phyloP scores from a whole-genome alignment of 2,888 invertebrate species.

The Agrochola circellaris region DNA sequence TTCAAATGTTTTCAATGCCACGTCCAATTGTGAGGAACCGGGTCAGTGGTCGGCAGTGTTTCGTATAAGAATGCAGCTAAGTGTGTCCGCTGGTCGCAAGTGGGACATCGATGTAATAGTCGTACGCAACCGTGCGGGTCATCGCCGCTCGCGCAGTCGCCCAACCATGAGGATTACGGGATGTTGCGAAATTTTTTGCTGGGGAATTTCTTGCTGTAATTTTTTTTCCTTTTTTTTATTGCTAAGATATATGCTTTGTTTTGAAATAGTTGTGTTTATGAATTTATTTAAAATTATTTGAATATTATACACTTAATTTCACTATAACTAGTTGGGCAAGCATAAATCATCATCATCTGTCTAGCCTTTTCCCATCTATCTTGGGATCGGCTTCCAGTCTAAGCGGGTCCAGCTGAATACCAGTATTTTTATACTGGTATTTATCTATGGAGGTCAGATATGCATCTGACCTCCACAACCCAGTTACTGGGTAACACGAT shows the following conservation, averaged over 20 bases:
- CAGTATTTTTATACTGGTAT: too few relatives aligned
- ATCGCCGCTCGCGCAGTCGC: constrained; percentile 62
- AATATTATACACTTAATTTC: neutral
- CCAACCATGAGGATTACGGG: constrained; percentile 63
- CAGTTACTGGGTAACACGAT: too few relatives aligned
- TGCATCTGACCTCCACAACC: too few relatives aligned
- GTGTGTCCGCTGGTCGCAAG: constrained; percentile 69
- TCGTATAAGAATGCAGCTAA: constrained; percentile 68
- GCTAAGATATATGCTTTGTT: neutral
- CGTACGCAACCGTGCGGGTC: constrained; percentile 77
- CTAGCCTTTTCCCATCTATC: too few relatives aligned
- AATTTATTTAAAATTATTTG: neutral
- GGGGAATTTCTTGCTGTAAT: constrained; percentile 20
- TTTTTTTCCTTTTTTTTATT: constrained; percentile 1
- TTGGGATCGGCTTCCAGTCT: too few relatives aligned
- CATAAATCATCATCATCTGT: neutral
- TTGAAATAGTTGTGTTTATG: constrained; percentile 10
- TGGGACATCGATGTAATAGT: constrained; percentile 81
- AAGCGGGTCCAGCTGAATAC: too few relatives aligned
- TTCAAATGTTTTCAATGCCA: constrained; percentile 82
- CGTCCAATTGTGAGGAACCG: constrained; percentile 70
- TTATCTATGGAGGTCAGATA: too few relatives aligned
- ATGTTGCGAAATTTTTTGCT: constrained; percentile 38
- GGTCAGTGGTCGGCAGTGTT: constrained; percentile 71
- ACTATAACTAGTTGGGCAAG: neutral